phyloP scores from a whole-genome alignment of 1,140 invertebrate species.

The Drosophila nikananu region DNA sequence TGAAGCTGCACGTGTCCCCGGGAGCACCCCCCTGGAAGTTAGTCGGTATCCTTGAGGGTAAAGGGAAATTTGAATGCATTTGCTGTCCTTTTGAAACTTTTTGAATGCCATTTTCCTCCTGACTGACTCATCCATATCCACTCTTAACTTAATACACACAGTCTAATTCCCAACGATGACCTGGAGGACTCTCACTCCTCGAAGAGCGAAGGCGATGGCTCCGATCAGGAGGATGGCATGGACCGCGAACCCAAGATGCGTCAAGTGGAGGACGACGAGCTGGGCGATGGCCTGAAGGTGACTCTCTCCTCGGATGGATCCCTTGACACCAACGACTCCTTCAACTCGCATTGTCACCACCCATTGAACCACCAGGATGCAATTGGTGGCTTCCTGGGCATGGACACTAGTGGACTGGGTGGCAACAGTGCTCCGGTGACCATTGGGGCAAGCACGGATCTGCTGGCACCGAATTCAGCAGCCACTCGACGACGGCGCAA shows the following conservation, averaged over 20 bases:
- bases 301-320: conserved; percentile 74
- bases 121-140: conserved; percentile 1
- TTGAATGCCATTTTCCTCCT: neutral
- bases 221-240: conserved; percentile 82
- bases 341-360: conserved; percentile 82
- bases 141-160: conserved; percentile 8
- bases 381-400: conserved; percentile 76
- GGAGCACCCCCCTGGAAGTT: conserved; percentile 27
- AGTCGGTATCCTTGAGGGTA: conserved; percentile 27
- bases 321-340: conserved; percentile 77
- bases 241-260: conserved; percentile 54
- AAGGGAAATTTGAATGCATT: neutral
- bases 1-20: conserved; percentile 37
- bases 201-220: conserved; percentile 89
- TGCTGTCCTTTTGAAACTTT: neutral
- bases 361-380: conserved; percentile 81
- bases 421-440: conserved; percentile 40
- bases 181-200: conserved; percentile 91
- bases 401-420: conserved; percentile 45
- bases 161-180: conserved; percentile 83
- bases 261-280: conserved; percentile 84
- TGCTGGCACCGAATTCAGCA: conserved; percentile 62
- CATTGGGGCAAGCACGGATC: conserved; percentile 63
- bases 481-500: conserved; percentile 89
- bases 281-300: conserved; percentile 84